A percentile compares a stretch with the other conserved stretches of the same genome.
Conservation (phyloP, 2,797 vertebrate genomes). For the Sebastes wilsoni region DNA sequence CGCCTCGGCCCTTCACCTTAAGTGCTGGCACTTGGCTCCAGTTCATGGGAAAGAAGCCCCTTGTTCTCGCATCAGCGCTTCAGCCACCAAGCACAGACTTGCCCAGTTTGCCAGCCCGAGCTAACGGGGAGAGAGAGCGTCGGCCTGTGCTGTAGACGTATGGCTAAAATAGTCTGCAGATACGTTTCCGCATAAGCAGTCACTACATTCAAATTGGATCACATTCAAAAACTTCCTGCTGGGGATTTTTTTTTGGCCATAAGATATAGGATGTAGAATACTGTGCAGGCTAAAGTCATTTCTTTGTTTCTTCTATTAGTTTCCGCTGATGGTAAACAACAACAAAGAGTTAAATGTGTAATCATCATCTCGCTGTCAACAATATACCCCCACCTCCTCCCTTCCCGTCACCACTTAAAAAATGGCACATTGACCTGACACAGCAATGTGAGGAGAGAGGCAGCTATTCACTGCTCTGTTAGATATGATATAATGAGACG, state of each 20-base stretch:
- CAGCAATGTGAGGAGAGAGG: slow-evolving; percentile 76
- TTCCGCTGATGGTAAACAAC: slow-evolving; percentile 67
- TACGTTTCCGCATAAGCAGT: not conserved
- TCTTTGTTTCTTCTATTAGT: slow-evolving; percentile 47
- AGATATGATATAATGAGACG: slow-evolving; percentile 85
- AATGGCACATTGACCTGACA: slow-evolving; percentile 83
- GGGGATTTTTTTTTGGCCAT: not conserved
- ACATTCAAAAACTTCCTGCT: not conserved
- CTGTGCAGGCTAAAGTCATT: slow-evolving; percentile 25
- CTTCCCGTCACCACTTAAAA: slow-evolving; percentile 74
- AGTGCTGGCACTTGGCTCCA: slow-evolving; percentile 80
- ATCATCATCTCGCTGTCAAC: slow-evolving; percentile 74
- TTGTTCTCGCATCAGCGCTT: slow-evolving; percentile 72
- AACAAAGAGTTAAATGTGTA: slow-evolving; percentile 73
- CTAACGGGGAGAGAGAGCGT: slow-evolving; percentile 47
- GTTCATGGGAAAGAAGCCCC: slow-evolving; percentile 78
- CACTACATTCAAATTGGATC: not conserved
- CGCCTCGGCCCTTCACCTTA: slow-evolving; percentile 83
- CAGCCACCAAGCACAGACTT: slow-evolving; percentile 63
- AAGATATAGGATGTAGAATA: slow-evolving; percentile 9
- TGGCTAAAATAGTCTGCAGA: not conserved
- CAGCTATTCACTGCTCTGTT: slow-evolving; percentile 80
- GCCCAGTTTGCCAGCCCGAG: slow-evolving; percentile 65
- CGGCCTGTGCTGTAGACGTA: not conserved
- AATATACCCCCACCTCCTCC: slow-evolving; percentile 44